These are phyloP conservation scores for Jaculus jaculus DNA, from an alignment of 2,113 vertebrate species.

Conservation along the genomic window DNA sequence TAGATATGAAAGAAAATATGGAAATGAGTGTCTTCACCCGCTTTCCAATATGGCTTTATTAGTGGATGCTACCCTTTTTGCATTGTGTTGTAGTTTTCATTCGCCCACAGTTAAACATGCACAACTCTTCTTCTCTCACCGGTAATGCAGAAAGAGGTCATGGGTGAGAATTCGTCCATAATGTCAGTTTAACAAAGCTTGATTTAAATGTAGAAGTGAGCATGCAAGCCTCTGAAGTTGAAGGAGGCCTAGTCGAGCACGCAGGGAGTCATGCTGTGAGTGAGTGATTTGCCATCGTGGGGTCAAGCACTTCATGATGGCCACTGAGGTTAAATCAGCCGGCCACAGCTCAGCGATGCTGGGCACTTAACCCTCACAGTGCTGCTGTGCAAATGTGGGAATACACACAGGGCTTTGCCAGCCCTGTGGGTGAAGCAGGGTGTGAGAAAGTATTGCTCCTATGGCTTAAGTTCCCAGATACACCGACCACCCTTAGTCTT, in stretches of 20 bases:
- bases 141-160: not conserved
- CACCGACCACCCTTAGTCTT: constrained; percentile 65
- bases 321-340: constrained; percentile 68
- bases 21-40: not conserved
- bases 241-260: not conserved
- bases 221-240: not conserved
- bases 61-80: not conserved
- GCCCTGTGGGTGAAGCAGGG: constrained; percentile 28
- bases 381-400: constrained; percentile 54
- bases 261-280: not conserved
- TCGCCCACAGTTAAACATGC: not conserved
- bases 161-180: not conserved
- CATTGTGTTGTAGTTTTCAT: not conserved
- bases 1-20: no score
- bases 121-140: not conserved
- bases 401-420: constrained; percentile 52
- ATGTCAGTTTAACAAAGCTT: not conserved
- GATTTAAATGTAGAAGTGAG: not conserved
- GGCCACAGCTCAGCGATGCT: constrained; percentile 21
- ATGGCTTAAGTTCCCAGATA: constrained; percentile 56
- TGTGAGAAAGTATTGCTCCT: constrained; percentile 70
- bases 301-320: constrained; percentile 58
- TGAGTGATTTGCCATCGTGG: constrained; percentile 36
- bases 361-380: constrained; percentile 21
- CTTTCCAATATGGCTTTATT: not conserved